Conservation (phyloP, 2,888 invertebrate genomes). For the Eumerus sabulonum region DNA sequence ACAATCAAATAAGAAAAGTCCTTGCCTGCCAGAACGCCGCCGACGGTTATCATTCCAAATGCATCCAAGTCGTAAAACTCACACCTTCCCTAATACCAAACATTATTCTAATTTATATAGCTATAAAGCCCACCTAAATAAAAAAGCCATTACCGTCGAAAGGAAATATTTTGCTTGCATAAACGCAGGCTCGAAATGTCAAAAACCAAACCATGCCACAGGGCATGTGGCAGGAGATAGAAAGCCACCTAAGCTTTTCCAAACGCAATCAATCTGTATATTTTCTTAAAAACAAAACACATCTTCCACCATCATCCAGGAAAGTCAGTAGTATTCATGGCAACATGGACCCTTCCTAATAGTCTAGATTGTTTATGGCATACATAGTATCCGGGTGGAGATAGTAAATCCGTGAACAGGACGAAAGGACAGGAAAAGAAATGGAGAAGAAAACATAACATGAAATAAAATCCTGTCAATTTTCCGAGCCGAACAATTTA, state of each 20-base stretch:
- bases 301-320: constrained; percentile 47
- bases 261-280: constrained; percentile 66
- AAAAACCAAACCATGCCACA: constrained; percentile 40
- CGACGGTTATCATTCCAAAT: constrained; percentile 53
- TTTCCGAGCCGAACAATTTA: constrained; percentile 65
- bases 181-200: constrained; percentile 56
- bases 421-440: constrained; percentile 8
- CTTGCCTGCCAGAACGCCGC: constrained; percentile 16
- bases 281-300: constrained; percentile 49
- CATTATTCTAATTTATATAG: constrained; percentile 68
- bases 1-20: constrained; percentile 11
- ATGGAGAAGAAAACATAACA: constrained; percentile 37
- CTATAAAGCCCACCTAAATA: constrained; percentile 59
- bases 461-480: constrained; percentile 65
- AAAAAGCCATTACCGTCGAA: constrained; percentile 43
- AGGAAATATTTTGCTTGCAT: constrained; percentile 35
- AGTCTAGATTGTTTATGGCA: constrained; percentile 58
- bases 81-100: constrained; percentile 55
- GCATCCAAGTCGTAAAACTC: constrained; percentile 61
- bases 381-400: constrained; percentile 23
- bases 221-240: too few species aligned
- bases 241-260: constrained; percentile 48
- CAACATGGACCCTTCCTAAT: constrained; percentile 57
- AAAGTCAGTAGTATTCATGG: constrained; percentile 46
- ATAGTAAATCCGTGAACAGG: background rate